These are phyloP conservation scores for Catalaphyllia jardinei DNA, from an alignment of 64 coral and sea anemone genomes.

Conservation along the genomic window DNA sequence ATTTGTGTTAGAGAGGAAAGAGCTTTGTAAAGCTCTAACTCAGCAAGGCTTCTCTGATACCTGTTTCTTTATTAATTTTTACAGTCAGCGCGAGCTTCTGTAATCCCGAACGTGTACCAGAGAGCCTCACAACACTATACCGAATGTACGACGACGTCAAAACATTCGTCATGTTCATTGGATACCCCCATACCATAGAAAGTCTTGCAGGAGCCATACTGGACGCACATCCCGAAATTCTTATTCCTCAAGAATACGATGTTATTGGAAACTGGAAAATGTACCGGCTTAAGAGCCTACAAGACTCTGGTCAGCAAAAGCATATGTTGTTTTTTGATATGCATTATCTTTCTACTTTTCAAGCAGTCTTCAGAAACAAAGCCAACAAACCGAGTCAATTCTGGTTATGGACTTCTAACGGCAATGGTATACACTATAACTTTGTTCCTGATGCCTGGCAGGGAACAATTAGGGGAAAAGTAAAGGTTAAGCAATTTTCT, in stretches of 20 bases:
- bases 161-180: constrained; percentile 23
- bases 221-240: constrained; percentile 14
- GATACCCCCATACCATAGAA: background rate
- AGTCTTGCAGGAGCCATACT: constrained; percentile 9
- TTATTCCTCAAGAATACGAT: constrained; percentile 30
- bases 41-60: no score
- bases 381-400: constrained; percentile 2
- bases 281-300: background rate
- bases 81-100: background rate
- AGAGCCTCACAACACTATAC: background rate
- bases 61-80: background rate
- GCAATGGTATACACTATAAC: background rate
- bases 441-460: constrained; percentile 15
- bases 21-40: no score
- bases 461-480: background rate
- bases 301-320: background rate
- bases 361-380: constrained; percentile 11
- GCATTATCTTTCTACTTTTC: constrained; percentile 28
- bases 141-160: constrained; percentile 18
- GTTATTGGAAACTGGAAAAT: constrained; percentile 26
- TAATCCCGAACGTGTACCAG: background rate
- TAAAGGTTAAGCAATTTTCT: background rate
- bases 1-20: no score
- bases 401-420: constrained; percentile 47
- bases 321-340: constrained; percentile 26